Evolutionary conservation across 2,888 invertebrate species (phyloP).

Genomic region (Gandaritis pyraliata): DNA sequence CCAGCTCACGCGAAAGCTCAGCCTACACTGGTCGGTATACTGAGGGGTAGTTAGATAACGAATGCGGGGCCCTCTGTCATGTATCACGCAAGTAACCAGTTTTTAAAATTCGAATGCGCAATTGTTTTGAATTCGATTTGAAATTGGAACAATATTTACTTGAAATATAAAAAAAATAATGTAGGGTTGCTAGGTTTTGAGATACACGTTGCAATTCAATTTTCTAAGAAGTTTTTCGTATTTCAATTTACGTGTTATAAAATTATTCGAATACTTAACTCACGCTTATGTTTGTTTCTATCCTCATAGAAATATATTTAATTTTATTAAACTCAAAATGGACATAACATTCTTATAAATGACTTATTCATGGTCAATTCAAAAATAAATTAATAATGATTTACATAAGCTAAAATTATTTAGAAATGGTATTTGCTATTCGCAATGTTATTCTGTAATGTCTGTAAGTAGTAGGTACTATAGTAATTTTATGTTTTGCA

Average conservation of each 20-base stretch:
- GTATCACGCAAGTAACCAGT: slow-evolving; percentile 74
- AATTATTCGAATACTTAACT: too few species aligned
- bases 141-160: slow-evolving; percentile 33
- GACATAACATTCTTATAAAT: too few species aligned
- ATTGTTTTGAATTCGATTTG: slow-evolving; percentile 46
- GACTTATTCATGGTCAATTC: too few species aligned
- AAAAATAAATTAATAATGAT: too few species aligned
- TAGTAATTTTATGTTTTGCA: too few species aligned
- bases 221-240: too few species aligned
- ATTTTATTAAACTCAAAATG: too few species aligned
- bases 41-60: slow-evolving; percentile 68
- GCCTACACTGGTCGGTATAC: slow-evolving; percentile 57
- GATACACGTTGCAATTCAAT: too few species aligned
- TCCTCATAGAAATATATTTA: too few species aligned
- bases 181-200: too few species aligned
- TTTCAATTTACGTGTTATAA: too few species aligned
- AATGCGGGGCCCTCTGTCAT: slow-evolving; percentile 71
- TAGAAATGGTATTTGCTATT: background rate
- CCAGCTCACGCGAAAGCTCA: slow-evolving; percentile 60
- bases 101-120: slow-evolving; percentile 52
- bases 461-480: background rate
- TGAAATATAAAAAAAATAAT: background rate
- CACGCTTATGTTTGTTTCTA: too few species aligned
- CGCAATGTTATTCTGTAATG: background rate
- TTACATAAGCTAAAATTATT: background rate